These are phyloP conservation scores for Pygoscelis antarcticus DNA, from an alignment of 2,113 vertebrate genomes.

Conservation along the genomic window DNA sequence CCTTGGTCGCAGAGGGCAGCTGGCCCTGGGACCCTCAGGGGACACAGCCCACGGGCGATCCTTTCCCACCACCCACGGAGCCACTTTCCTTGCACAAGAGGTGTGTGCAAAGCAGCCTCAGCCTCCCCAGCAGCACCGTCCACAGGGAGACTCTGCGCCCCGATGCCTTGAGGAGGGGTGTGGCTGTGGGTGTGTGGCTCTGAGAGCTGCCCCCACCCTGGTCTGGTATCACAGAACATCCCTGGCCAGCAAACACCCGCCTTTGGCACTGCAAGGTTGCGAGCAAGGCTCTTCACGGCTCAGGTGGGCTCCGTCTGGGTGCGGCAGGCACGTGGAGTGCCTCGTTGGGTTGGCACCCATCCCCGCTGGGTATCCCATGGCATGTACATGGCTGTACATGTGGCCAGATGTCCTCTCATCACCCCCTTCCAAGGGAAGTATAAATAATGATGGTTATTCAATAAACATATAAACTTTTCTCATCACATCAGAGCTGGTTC, in stretches of 20 bases:
- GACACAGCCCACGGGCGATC: not conserved
- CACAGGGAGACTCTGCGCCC: not conserved
- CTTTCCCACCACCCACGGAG: not conserved
- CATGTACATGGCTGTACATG: accelerated
- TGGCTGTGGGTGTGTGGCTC: not conserved
- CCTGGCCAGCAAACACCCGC: not conserved
- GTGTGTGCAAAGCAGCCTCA: not conserved
- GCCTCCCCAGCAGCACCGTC: not conserved
- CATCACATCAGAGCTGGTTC: not conserved
- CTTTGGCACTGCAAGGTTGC: not conserved
- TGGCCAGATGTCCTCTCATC: not conserved
- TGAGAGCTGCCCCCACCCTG: not conserved
- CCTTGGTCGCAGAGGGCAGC: accelerated
- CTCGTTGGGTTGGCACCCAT: not conserved
- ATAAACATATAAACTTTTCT: not conserved
- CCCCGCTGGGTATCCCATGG: no score
- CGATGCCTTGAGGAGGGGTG: not conserved
- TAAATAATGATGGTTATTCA: not conserved
- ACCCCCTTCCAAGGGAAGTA: not conserved
- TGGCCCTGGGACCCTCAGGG: not conserved
- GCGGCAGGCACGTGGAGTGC: not conserved
- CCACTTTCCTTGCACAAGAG: no score
- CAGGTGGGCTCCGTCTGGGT: not conserved
- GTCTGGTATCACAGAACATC: not conserved
- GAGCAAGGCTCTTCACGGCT: not conserved